phyloP scores from a whole-genome alignment of 2,113 vertebrate genomes.

The Tragelaphus strepsiceros region DNA sequence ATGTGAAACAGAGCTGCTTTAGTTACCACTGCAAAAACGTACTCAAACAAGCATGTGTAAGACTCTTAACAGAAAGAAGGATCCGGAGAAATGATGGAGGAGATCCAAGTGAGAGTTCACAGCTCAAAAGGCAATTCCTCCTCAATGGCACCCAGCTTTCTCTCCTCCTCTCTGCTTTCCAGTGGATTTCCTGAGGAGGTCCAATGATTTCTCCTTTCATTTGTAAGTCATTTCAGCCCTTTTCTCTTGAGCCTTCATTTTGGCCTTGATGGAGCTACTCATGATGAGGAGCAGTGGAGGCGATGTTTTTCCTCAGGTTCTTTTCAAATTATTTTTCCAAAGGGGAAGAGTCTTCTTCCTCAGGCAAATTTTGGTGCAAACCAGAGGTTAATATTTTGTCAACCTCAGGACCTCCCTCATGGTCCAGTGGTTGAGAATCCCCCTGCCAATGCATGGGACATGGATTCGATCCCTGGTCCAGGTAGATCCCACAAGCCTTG shows the following conservation, averaged over 20 bases:
- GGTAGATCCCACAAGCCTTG: background rate
- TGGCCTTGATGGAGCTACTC: background rate
- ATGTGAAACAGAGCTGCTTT: background rate
- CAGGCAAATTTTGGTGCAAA: background rate
- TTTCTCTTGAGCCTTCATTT: background rate
- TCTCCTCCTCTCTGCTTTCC: background rate
- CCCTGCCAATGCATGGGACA: background rate
- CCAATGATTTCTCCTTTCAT: background rate
- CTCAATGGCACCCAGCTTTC: background rate
- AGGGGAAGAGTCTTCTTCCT: background rate
- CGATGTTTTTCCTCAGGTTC: background rate
- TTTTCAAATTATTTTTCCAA: slow-evolving; percentile 13
- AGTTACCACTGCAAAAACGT: background rate
- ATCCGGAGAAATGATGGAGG: background rate
- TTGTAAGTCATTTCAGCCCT: background rate
- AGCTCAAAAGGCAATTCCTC: background rate
- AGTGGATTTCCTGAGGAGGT: background rate
- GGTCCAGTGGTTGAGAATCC: background rate
- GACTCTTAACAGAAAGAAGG: background rate
- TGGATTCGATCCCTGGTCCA: background rate
- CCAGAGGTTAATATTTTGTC: background rate
- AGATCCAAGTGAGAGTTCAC: background rate
- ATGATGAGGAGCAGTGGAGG: background rate
- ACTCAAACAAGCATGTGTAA: background rate
- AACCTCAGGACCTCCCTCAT: background rate